A percentile compares a stretch with the other conserved stretches of the same genome.
Conservation (phyloP, 2,888 invertebrate species). For the Hirtodrosophila cameraria region DNA sequence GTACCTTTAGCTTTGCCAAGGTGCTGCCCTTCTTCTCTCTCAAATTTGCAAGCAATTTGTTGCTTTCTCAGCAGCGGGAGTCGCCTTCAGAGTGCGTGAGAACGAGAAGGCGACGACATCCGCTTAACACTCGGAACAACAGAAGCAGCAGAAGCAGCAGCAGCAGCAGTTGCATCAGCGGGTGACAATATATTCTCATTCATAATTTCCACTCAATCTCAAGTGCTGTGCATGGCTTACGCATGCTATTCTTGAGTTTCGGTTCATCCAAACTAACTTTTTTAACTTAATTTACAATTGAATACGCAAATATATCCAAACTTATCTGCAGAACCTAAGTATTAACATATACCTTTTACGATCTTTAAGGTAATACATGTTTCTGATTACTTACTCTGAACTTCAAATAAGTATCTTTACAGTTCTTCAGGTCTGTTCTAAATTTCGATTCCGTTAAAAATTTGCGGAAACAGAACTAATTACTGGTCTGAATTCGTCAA, state of each 20-base stretch:
- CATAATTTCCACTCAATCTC: conserved; percentile 25
- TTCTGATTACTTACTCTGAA: too few species aligned
- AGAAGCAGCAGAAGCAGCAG: conserved; percentile 6
- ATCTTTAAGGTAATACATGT: too few species aligned
- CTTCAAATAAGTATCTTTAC: too few species aligned
- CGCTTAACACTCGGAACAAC: conserved; percentile 2
- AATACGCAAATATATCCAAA: neutral
- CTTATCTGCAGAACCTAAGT: too few species aligned
- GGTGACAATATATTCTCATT: conserved; percentile 21
- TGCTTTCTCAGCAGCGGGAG: conserved; percentile 81
- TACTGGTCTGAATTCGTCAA: too few species aligned
- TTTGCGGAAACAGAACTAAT: too few species aligned
- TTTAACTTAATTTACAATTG: conserved; percentile 7
- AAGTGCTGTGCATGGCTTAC: conserved; percentile 20
- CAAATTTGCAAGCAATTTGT: conserved; percentile 37
- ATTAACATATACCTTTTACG: too few species aligned
- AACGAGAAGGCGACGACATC: conserved; percentile 39
- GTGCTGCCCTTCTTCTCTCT: conserved; percentile 24
- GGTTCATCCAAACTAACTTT: conserved; percentile 4
- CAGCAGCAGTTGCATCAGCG: conserved; percentile 30
- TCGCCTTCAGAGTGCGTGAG: conserved; percentile 45
- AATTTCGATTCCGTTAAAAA: too few species aligned
- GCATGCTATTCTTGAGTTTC: conserved; percentile 1
- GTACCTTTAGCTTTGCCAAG: conserved; percentile 30
- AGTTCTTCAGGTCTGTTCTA: too few species aligned